Evolutionary conservation across 2,888 invertebrate species (phyloP).

Genomic region (Chouioia cunea): DNA sequence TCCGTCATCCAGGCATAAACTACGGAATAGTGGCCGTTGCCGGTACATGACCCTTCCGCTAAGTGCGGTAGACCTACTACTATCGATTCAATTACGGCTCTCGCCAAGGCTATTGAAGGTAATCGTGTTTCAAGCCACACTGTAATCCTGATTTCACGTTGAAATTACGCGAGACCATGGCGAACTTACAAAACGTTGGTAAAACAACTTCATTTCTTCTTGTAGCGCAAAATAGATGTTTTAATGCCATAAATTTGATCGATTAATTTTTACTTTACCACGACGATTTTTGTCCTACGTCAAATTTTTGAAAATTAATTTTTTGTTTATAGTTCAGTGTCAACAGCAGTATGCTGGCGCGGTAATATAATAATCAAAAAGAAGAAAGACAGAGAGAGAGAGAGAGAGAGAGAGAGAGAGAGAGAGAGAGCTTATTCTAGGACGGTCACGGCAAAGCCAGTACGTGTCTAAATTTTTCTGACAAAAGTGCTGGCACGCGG

Average conservation of each 20-base stretch:
- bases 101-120: constrained; percentile 20
- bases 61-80: constrained; percentile 17
- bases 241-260: no score
- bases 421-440: neutral
- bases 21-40: constrained; percentile 16
- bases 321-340: constrained; percentile 6
- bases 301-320: neutral
- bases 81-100: constrained; percentile 32
- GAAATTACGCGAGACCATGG: neutral
- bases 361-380: no score
- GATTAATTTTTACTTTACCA: neutral
- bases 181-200: no score
- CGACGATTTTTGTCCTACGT: neutral
- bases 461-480: constrained; percentile 36
- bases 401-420: neutral
- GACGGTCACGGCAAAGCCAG: no score
- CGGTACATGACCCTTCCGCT: constrained; percentile 12
- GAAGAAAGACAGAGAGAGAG: neutral
- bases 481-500: constrained; percentile 19
- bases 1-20: constrained; percentile 24
- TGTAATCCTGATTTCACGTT: constrained; percentile 12
- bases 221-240: no score
- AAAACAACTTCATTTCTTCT: no score
- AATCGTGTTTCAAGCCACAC: constrained; percentile 4
- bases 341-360: no score